Evolutionary conservation across 2,888 invertebrate genomes (phyloP).

Genomic region (Actias luna): DNA sequence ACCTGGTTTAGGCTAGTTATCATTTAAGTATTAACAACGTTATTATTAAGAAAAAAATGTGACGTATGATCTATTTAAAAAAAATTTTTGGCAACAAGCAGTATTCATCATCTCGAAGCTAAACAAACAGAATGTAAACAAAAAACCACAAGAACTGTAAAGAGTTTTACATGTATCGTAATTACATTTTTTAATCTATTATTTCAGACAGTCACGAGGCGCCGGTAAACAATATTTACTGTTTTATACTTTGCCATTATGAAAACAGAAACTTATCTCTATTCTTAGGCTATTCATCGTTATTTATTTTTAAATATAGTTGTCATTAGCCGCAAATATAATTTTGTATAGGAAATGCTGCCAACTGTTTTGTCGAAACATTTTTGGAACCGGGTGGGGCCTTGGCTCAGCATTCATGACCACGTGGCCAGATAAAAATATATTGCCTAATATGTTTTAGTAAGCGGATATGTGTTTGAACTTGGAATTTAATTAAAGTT

Average conservation of each 20-base stretch:
- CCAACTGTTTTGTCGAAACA: slow-evolving; percentile 39
- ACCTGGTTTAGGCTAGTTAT: too few species aligned
- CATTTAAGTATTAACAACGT: too few species aligned
- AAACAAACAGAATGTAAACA: background rate
- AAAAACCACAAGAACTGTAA: slow-evolving; percentile 7
- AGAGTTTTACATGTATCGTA: background rate
- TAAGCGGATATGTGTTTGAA: background rate
- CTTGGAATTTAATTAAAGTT: background rate
- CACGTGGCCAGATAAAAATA: slow-evolving; percentile 8
- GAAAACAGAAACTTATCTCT: slow-evolving; percentile 1
- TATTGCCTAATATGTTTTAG: background rate
- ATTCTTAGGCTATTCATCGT: background rate
- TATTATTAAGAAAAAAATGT: too few species aligned
- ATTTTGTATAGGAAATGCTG: slow-evolving; percentile 28
- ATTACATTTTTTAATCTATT: slow-evolving; percentile 9
- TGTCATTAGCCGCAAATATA: slow-evolving; percentile 20
- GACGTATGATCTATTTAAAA: background rate
- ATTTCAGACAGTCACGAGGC: slow-evolving; percentile 8
- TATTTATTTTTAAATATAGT: slow-evolving; percentile 2
- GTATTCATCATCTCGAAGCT: background rate
- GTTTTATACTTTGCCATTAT: background rate
- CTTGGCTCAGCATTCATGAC: slow-evolving; percentile 8
- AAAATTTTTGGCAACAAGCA: background rate
- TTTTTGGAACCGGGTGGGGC: slow-evolving; percentile 19
- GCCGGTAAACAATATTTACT: slow-evolving; percentile 6